A percentile compares a stretch with the other conserved stretches of the same genome.
phyloP scores from a whole-genome alignment of 2,113 vertebrate genomes.

The Phaethornis superciliosus region DNA sequence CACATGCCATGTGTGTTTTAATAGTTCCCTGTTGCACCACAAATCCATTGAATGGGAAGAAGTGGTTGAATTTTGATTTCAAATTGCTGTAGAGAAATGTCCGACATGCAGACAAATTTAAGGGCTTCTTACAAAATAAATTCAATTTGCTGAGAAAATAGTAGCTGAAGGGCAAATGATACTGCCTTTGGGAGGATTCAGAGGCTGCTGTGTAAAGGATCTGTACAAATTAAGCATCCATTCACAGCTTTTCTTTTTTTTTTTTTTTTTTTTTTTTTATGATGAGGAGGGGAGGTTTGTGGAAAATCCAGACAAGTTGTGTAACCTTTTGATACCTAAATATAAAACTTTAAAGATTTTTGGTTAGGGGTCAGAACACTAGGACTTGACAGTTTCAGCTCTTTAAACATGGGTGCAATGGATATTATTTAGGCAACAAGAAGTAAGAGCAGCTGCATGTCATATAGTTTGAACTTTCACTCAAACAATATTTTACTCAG shows the following conservation, averaged over 20 bases:
- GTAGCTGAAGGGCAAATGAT: neutral
- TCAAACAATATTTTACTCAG: conserved; percentile 52
- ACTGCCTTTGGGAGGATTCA: neutral
- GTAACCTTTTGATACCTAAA: neutral
- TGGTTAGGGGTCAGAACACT: neutral
- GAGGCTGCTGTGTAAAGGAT: neutral
- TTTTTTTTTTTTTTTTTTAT: too few relatives aligned
- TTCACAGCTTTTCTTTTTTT: neutral
- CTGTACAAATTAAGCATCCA: neutral
- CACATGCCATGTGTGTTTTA: neutral
- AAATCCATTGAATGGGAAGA: neutral
- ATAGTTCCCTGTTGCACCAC: neutral
- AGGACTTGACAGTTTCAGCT: neutral
- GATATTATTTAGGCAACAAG: neutral
- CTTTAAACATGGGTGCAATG: neutral
- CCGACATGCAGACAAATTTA: neutral
- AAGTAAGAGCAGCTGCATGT: neutral
- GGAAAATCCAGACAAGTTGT: neutral
- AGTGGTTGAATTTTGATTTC: neutral
- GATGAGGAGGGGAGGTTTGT: too few relatives aligned
- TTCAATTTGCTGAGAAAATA: neutral
- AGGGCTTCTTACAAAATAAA: neutral
- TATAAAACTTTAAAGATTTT: neutral
- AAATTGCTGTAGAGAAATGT: neutral
- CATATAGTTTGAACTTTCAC: neutral